phyloP scores from a whole-genome alignment of 2,888 invertebrate species.

The Caenorhabditis japonica region DNA sequence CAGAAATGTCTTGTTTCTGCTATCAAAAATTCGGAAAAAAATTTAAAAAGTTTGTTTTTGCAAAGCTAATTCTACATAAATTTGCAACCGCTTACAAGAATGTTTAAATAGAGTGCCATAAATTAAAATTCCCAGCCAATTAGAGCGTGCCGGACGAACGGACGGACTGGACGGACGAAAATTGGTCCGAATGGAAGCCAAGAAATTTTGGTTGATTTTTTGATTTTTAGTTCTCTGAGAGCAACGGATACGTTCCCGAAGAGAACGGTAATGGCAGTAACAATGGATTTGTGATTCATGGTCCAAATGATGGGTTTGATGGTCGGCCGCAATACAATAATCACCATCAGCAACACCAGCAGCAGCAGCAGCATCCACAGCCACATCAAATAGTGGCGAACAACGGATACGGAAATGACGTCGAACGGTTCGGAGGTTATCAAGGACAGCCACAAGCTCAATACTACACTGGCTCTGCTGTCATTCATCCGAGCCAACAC shows the following conservation, averaged over 20 bases:
- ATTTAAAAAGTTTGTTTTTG: too few species aligned
- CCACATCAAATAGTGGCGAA: slow-evolving; percentile 15
- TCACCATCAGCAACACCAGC: slow-evolving; percentile 1
- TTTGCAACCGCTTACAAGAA: too few species aligned
- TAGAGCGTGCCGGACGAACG: too few species aligned
- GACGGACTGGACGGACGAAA: too few species aligned
- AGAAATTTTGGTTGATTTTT: background rate
- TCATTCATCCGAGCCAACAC: background rate
- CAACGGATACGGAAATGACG: slow-evolving; percentile 10
- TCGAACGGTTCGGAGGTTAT: too few species aligned
- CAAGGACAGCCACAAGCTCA: background rate
- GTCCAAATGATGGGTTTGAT: slow-evolving; percentile 40
- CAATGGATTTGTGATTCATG: slow-evolving; percentile 39
- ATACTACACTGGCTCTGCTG: background rate
- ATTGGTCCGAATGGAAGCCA: too few species aligned
- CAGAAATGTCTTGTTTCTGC: too few species aligned
- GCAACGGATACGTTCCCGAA: background rate
- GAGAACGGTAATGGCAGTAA: slow-evolving; percentile 9
- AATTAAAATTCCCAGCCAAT: too few species aligned
- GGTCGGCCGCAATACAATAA: slow-evolving; percentile 34
- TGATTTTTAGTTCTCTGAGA: slow-evolving; percentile 10
- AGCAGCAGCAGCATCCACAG: background rate
- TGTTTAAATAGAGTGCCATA: too few species aligned
- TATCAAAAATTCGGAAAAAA: too few species aligned
- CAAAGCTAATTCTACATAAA: too few species aligned